A percentile compares a stretch with the other conserved stretches of the same genome.
These are phyloP conservation scores for Sturmia bella DNA, from an alignment of 2,888 invertebrate genomes.

Conservation along the genomic window DNA sequence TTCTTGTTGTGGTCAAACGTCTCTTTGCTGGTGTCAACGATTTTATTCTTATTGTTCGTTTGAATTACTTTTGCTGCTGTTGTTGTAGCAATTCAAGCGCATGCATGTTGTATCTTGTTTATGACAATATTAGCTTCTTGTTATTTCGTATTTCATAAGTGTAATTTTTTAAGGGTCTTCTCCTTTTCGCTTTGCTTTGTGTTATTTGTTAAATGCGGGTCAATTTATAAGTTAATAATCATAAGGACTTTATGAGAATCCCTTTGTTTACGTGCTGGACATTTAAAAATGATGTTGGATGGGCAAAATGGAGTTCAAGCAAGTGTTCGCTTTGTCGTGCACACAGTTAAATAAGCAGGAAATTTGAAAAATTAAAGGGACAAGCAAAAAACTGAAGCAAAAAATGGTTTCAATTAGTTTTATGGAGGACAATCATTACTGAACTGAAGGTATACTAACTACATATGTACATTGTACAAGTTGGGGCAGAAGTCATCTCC, in stretches of 20 bases:
- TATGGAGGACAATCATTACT: no score
- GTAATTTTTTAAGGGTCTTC: not conserved
- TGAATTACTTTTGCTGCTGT: slow-evolving; percentile 26
- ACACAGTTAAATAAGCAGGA: no score
- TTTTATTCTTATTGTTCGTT: slow-evolving; percentile 51
- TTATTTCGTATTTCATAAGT: slow-evolving; percentile 33
- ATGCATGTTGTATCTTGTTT: slow-evolving; percentile 53
- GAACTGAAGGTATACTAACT: no score
- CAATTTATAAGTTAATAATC: slow-evolving; percentile 64
- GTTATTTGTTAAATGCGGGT: slow-evolving; percentile 51
- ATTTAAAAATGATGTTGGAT: not conserved
- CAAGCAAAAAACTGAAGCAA: not conserved
- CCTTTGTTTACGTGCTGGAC: slow-evolving; percentile 42
- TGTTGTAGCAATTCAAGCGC: slow-evolving; percentile 40
- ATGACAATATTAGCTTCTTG: slow-evolving; percentile 59
- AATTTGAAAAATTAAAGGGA: not conserved
- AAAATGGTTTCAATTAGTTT: no score
- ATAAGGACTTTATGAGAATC: slow-evolving; percentile 51
- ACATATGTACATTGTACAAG: no score
- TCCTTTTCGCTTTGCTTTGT: not conserved
- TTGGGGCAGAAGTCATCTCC: no score
- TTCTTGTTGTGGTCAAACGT: slow-evolving; percentile 55
- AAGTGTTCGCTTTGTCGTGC: no score
- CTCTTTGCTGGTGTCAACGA: slow-evolving; percentile 59
- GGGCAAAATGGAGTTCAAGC: not conserved